Base-by-base conservation (phyloP, 2,888 invertebrate genomes). In the Celastrina argiolus region DNA sequence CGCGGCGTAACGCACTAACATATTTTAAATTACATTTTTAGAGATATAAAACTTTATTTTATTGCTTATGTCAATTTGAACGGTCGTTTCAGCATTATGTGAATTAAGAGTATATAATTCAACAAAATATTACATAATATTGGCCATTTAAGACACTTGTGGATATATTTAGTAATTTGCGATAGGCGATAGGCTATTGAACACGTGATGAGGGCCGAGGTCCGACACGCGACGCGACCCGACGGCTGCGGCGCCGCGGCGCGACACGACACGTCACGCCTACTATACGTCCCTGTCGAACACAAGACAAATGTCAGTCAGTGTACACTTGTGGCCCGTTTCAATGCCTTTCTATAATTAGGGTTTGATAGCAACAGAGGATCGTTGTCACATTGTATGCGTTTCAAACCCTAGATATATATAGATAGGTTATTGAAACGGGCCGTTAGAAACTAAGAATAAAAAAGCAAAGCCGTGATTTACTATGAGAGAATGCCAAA, bases 201-300 rank as follows among this genome's bases (percentile, higher is more conserved):
- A 39, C 61, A 59, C 61, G 61, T 36, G 36, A 22, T 41, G 28
- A 10, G 56, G 42, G 34, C n/a, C 56, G 66, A 41, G 36, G 41
- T 56, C 34, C 67, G 51, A 12, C 41, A 34, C 36, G 51, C 45
- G 64, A n/a, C 64, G 67, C 65, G 64, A 18, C 45, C 45, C 8
- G 45, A 42, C 67, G 63, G 67, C 66, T 63, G 63, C 61, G 70
- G 68, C 59, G 67, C 56, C 51, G 63, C 64, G 56, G 66, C 58
- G 59, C 58, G 56, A 16, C 58, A 58, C 59, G 34, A 34, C 34
- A 26, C 51, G 56, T 58, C 68, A 64, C 68, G 39, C 56, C 16
- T 59, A 69, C 69, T 72, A 73, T 66, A 69, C 69, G 67, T 73
- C 72, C 69, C 72, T 73, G 71, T 34, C 12, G 22, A 39, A 58